These are phyloP conservation scores for Apodemia duryi DNA, from an alignment of 2,888 invertebrate species.

Conservation along the genomic window DNA sequence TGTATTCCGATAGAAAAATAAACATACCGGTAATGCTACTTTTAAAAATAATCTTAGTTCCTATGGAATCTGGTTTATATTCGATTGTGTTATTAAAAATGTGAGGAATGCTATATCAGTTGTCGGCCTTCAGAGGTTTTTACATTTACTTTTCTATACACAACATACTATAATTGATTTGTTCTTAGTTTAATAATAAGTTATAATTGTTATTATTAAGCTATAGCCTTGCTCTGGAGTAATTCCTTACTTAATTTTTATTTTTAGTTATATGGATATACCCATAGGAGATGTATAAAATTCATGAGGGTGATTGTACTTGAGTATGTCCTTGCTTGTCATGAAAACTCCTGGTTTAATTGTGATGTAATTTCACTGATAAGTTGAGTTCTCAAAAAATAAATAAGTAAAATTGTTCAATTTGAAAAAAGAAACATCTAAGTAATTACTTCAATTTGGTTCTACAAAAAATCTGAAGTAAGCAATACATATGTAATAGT, in stretches of 20 bases:
- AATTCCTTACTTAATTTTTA: neutral
- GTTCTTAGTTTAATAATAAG: neutral
- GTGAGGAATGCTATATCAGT: conserved; percentile 37
- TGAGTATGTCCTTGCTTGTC: no score
- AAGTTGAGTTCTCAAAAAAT: no score
- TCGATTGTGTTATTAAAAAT: conserved; percentile 27
- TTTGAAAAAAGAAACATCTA: no score
- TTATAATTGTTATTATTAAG: neutral
- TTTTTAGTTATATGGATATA: no score
- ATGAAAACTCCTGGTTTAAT: no score
- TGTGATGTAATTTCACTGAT: no score
- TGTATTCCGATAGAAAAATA: conserved; percentile 19
- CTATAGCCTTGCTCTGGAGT: neutral
- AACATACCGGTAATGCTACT: conserved; percentile 17
- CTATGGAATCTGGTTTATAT: conserved; percentile 22
- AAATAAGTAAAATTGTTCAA: no score
- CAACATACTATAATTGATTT: conserved; percentile 10
- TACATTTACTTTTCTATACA: conserved; percentile 36
- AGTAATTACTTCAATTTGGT: no score
- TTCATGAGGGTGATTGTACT: no score
- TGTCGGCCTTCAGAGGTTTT: conserved; percentile 42
- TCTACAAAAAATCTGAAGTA: no score
- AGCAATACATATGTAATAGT: no score
- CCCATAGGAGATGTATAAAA: no score
- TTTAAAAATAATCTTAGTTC: conserved; percentile 31